Evolutionary conservation across 2,888 invertebrate species (phyloP).

Genomic region (Acronicta alni): DNA sequence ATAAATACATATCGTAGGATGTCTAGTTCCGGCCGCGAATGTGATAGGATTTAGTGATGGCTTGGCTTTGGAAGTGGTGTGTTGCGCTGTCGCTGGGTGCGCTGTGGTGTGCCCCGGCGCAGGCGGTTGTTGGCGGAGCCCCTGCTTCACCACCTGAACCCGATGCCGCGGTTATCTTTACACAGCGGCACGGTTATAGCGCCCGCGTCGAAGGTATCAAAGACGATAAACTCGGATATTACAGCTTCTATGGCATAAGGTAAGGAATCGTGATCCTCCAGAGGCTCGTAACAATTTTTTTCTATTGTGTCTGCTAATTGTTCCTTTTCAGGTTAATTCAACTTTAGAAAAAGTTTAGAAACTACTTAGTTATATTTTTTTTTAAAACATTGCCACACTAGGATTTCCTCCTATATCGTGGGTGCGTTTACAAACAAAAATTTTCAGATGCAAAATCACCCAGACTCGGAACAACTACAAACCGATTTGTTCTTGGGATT

Average conservation of each 20-base stretch:
- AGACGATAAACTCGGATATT: slow-evolving; percentile 90
- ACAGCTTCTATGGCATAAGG: slow-evolving; percentile 93
- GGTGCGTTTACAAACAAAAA: too few relatives aligned
- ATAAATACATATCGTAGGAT: slow-evolving; percentile 51
- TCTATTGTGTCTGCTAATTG: too few relatives aligned
- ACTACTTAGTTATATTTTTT: too few relatives aligned
- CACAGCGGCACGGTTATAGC: slow-evolving; percentile 90
- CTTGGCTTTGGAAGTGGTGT: slow-evolving; percentile 54
- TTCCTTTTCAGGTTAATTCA: too few relatives aligned
- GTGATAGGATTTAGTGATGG: slow-evolving; percentile 65
- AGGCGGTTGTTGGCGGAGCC: slow-evolving; percentile 91
- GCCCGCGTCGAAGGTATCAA: slow-evolving; percentile 91
- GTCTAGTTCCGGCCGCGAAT: slow-evolving; percentile 56
- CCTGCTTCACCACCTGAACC: slow-evolving; percentile 91
- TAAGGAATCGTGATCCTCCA: slow-evolving; percentile 61
- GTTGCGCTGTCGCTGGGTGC: slow-evolving; percentile 49
- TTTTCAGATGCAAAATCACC: too few relatives aligned
- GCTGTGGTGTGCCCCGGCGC: slow-evolving; percentile 59
- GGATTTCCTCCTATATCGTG: too few relatives aligned
- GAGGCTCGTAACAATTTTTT: too few relatives aligned
- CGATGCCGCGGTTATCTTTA: slow-evolving; percentile 92
- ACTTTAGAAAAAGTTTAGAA: too few relatives aligned
- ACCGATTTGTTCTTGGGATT: too few relatives aligned
- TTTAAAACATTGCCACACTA: too few relatives aligned
- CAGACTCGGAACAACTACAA: too few relatives aligned